Conservation (phyloP, 2,797 vertebrate genomes). For the Coregonus suidteri region DNA sequence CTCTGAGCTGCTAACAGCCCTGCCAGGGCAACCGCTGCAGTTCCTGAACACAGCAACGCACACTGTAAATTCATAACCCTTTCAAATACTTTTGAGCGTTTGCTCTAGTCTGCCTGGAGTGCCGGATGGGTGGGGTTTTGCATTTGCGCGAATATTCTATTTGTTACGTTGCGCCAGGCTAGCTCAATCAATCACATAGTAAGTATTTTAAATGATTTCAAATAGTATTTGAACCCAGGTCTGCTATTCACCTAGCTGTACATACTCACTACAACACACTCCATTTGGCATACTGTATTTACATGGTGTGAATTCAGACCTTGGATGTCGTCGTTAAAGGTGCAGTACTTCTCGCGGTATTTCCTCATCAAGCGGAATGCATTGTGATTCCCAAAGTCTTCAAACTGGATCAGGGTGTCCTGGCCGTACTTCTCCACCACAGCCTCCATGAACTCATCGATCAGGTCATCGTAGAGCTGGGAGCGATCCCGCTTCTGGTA, state of each 20-base stretch:
- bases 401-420: constrained; percentile 95
- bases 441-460: constrained; percentile 98
- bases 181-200: background rate
- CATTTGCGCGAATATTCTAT: background rate
- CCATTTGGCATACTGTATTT: background rate
- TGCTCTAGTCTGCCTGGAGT: background rate
- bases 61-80: background rate
- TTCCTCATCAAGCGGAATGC: constrained; percentile 93
- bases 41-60: constrained; percentile 74
- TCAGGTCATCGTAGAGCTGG: constrained; percentile 90
- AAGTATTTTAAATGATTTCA: background rate
- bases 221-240: background rate
- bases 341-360: constrained; percentile 95
- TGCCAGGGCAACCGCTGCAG: constrained; percentile 90
- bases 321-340: constrained; percentile 98
- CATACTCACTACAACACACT: background rate
- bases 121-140: background rate
- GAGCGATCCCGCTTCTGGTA: constrained; percentile 93
- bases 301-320: constrained; percentile 65
- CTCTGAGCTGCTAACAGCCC: constrained; percentile 90
- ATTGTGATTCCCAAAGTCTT: constrained; percentile 98
- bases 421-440: constrained; percentile 93
- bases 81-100: background rate
- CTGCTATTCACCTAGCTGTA: background rate
- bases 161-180: background rate